Evolutionary conservation across 2,113 vertebrate species (phyloP).

Genomic region (Oreochromis niloticus): DNA sequence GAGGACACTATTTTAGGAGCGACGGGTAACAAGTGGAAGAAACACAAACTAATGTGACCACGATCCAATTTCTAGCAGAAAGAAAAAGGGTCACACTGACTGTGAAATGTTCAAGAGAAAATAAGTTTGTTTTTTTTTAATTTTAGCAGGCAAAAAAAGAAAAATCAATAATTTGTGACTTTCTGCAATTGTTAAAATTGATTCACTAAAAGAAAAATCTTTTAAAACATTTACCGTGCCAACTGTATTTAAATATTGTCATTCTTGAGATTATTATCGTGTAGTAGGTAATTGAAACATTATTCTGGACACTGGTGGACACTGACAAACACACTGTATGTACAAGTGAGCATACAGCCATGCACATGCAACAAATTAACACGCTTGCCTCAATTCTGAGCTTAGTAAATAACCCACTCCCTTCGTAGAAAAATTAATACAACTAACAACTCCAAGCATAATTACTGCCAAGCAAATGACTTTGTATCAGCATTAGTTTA

Average conservation of each 20-base stretch:
- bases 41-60: not conserved
- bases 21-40: not conserved
- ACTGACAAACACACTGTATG: not conserved
- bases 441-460: slow-evolving; percentile 31
- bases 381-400: not conserved
- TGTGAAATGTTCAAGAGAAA: not conserved
- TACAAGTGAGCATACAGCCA: not conserved
- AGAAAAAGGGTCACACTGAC: not conserved
- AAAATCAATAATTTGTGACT: not conserved
- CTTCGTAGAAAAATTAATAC: slow-evolving; percentile 16
- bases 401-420: not conserved
- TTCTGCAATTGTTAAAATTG: not conserved
- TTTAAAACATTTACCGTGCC: not conserved
- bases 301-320: not conserved
- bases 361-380: not conserved
- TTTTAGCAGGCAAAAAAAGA: not conserved
- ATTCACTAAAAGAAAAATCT: not conserved
- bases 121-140: not conserved
- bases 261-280: not conserved
- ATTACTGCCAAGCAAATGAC: slow-evolving; percentile 46
- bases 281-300: not conserved
- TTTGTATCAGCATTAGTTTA: slow-evolving; percentile 54
- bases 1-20: not conserved
- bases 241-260: not conserved
- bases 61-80: not conserved